Evolutionary conservation across 2,888 invertebrate genomes (phyloP).

Genomic region (Scotopteryx bipunctaria): DNA sequence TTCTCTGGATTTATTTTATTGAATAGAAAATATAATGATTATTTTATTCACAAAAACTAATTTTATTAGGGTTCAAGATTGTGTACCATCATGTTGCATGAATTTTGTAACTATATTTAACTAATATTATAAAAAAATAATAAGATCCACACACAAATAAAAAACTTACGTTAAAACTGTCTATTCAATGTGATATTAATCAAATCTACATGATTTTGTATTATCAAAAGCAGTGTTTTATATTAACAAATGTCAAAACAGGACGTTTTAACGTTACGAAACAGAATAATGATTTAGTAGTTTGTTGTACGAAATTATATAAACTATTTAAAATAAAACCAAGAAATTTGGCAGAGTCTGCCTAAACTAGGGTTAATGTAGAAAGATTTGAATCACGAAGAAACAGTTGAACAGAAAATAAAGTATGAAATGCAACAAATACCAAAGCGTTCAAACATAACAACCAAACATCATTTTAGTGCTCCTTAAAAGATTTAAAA

Average conservation of each 20-base stretch:
- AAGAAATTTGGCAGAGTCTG: too few species aligned
- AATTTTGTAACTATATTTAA: background rate
- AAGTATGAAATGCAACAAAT: constrained; percentile 24
- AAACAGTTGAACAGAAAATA: background rate
- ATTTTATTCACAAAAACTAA: constrained; percentile 2
- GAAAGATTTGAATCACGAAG: background rate
- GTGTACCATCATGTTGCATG: constrained; percentile 2
- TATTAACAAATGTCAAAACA: too few species aligned
- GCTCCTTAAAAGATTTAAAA: constrained; percentile 33
- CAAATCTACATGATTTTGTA: too few species aligned
- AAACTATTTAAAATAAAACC: too few species aligned
- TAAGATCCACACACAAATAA: too few species aligned
- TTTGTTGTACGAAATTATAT: too few species aligned
- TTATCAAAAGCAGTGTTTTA: too few species aligned
- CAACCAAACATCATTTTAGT: constrained; percentile 34
- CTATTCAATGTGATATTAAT: too few species aligned
- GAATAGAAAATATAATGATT: background rate
- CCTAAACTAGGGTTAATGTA: background rate
- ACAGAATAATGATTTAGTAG: too few species aligned
- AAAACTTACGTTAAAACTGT: too few species aligned
- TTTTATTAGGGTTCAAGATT: background rate
- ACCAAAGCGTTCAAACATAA: constrained; percentile 32
- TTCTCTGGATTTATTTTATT: background rate
- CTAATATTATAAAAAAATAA: background rate
- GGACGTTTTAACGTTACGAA: too few species aligned